Evolutionary conservation across 2,888 invertebrate genomes (phyloP), one percentile per base, ranked within the genome.

Genomic region (Machimus atricapillus): DNA sequence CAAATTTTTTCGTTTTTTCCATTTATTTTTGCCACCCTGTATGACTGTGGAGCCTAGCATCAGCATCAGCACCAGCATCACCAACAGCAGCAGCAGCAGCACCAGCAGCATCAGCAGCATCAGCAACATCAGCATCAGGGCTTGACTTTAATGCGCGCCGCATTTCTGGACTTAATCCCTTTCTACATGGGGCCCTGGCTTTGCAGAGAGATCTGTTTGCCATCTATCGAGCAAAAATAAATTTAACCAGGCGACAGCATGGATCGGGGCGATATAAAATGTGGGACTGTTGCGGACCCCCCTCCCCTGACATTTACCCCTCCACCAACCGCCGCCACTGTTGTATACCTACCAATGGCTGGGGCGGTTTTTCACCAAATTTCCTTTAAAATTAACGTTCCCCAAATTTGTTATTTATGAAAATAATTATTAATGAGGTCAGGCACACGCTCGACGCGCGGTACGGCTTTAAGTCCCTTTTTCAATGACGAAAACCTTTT

Each of bases 1-100:
- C 85, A 86, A 86, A 86, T 86, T 86, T 86, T n/a, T 86, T 86
- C 85, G 85, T 77, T 86, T 86, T 46, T 37, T 86, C 85, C 77
- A 79, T 79, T 79, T 79, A 79, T 79, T 79, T 79, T 56, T 79
- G 52, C 52, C 79, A 31, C 27, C 52, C 79, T 46, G 43, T n/a
- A n/a, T 46, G 77, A 77, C n/a, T 77, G 77, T 43, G 43, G 12
- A 46, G 43, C 43, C 14, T 34, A 34, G 34, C 34, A 43, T 43
- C 43, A 12, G 40, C 40, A 40, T 8, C 40, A 40, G 9, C 40
- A 40, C 4, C 34, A 40, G 40, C 9, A 40, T 12, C 34, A 34
- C 34, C 34, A 34, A 4, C 5, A 34, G 0, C 31, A 31, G 31
- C n/a, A n/a, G n/a, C n/a, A n/a, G n/a, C n/a, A n/a, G n/a, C n/a